phyloP scores from a whole-genome alignment of 2,113 vertebrate species.

The Pangasianodon gigas region DNA sequence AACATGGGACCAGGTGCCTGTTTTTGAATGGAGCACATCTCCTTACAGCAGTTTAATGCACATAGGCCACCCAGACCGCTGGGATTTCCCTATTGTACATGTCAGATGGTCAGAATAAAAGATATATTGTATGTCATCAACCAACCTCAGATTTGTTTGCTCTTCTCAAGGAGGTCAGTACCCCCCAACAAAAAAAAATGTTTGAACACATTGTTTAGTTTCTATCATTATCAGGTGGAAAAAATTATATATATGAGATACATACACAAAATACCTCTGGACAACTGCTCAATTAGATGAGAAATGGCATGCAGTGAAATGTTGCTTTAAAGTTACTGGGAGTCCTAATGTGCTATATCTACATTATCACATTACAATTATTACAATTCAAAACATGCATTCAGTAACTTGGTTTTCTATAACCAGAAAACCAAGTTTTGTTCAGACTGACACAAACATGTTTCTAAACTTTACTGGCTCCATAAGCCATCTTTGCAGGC shows the following conservation, averaged over 20 bases:
- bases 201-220: neutral
- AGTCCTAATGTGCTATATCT: neutral
- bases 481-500: neutral
- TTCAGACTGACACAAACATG: neutral
- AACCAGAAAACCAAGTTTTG: no score
- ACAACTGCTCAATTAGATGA: neutral
- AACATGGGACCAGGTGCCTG: slow-evolving; percentile 85
- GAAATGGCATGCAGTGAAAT: neutral
- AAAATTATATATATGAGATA: no score
- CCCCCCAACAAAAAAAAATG: no score
- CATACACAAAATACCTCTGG: neutral
- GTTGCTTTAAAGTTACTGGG: neutral
- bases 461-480: neutral
- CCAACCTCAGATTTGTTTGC: neutral
- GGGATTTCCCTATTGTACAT: slow-evolving; percentile 81
- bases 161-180: neutral
- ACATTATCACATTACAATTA: no score
- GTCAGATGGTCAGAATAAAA: slow-evolving; percentile 76
- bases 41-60: slow-evolving; percentile 79
- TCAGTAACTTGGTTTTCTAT: neutral
- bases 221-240: no score
- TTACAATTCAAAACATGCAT: neutral
- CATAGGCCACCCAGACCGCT: slow-evolving; percentile 92
- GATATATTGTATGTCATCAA: neutral
- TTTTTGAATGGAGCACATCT: slow-evolving; percentile 89